Base-by-base conservation (phyloP, 2,888 invertebrate species). In the Trachelus stipa region DNA sequence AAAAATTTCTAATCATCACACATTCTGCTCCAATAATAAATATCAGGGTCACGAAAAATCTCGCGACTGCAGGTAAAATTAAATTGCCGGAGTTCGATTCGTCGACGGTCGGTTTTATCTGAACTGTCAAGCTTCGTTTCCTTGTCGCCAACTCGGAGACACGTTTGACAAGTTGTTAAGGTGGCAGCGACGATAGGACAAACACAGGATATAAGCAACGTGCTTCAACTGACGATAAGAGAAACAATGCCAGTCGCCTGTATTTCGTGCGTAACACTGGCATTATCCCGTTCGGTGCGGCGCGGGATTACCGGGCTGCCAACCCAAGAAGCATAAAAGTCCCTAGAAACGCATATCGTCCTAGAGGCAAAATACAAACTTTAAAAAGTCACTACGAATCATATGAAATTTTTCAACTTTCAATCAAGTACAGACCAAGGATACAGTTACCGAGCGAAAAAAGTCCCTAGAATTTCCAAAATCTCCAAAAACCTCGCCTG, bases 151-250 rank as follows among this genome's bases (percentile, higher is more conserved):
- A n/a, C 31, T 75, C 23, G 31, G n/a, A 56, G 30, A 37, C n/a
- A 40, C 74, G 74, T 34, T 23, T 34, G 33, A 23, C 12, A 34
- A 68, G 31, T 74, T 37, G 23, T 68, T 31, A 30, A 75, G 34
- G 4, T 23, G 23, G 31, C 30, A 30, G 69, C 76, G 40, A 68
- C 75, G 68, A 71, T 31, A 33, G 75, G 77, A 74, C 81, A 82
- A 80, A 83, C 31, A 76, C 82, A 83, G 85, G 83, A 84, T 83
- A 80, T 79, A 79, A 77, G 79, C 82, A 83, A 85, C 85, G 84
- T 85, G 85, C 83, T 78, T 77, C 76, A 83, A 84, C 84, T 85
- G 80, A 79, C 80, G 84, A 84, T 83, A 83, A 74, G 76, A 75
- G 82, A 79, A 81, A 83, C 82, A 83, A 83, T 83, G 82, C 40